Percentiles rank a stretch among this genome's conserved stretches.
phyloP scores from a whole-genome alignment of 2,113 vertebrate species.

The Desmodus rotundus region DNA sequence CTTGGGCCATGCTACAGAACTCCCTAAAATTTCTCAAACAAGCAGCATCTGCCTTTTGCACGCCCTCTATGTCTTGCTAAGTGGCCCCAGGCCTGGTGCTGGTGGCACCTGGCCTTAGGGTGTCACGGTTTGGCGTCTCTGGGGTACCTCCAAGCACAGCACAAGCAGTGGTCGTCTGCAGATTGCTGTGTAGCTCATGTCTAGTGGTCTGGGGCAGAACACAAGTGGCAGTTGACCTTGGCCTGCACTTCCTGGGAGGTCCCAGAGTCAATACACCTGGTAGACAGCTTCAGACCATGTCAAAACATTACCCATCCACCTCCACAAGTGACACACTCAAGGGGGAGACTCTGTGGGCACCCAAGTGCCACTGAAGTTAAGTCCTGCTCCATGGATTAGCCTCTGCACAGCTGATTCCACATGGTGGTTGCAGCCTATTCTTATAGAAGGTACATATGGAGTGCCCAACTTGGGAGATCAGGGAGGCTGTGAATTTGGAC shows the following conservation, averaged over 20 bases:
- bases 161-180: not conserved
- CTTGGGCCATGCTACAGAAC: too few species aligned
- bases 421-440: not conserved
- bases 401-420: not conserved
- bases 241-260: not conserved
- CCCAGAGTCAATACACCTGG: not conserved
- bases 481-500: not conserved
- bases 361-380: not conserved
- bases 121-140: not conserved
- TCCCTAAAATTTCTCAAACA: not conserved
- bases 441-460: not conserved
- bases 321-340: not conserved
- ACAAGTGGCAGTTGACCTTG: not conserved
- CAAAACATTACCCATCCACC: not conserved
- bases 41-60: not conserved
- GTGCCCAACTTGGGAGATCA: not conserved
- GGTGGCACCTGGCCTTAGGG: not conserved
- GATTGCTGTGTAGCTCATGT: not conserved
- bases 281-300: not conserved
- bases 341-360: not conserved
- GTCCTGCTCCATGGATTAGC: not conserved
- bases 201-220: not conserved
- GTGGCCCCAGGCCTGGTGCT: not conserved
- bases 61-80: not conserved
- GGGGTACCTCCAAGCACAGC: not conserved